phyloP scores from a whole-genome alignment of 2,888 invertebrate genomes.

The Drosophila macrospina region DNA sequence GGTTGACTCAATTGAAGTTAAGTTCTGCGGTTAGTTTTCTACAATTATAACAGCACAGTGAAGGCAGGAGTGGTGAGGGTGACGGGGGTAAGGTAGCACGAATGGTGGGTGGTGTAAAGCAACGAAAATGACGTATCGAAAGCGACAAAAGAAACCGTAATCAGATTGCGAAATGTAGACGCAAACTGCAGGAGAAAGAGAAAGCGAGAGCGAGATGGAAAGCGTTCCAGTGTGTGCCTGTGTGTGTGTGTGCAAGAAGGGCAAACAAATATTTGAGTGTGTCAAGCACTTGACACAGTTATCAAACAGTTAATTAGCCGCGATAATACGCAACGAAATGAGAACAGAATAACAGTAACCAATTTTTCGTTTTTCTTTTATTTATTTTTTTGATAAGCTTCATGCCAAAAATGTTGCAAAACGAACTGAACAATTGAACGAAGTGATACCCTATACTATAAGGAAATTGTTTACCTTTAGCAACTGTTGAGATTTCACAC shows the following conservation, averaged over 20 bases:
- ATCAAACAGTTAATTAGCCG: conserved; percentile 45
- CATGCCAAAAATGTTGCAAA: conserved; percentile 3
- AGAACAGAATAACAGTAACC: neutral
- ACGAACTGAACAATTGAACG: neutral
- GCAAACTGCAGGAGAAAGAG: conserved; percentile 21
- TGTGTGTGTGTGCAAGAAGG: conserved; percentile 31
- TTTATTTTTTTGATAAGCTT: conserved; percentile 19
- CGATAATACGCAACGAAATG: conserved; percentile 28
- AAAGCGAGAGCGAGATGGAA: neutral
- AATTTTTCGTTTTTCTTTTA: too few relatives aligned
- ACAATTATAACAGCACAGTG: neutral
- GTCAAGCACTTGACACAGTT: conserved; percentile 59
- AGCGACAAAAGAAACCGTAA: conserved; percentile 18
- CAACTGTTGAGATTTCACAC: conserved; percentile 43
- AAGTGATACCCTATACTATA: neutral
- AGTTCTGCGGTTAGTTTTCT: conserved; percentile 5
- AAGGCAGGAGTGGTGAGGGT: neutral
- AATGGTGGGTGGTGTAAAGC: conserved; percentile 16
- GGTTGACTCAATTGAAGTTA: conserved; percentile 31
- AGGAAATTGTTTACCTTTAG: neutral
- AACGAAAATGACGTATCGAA: conserved; percentile 56
- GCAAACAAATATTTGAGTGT: conserved; percentile 52
- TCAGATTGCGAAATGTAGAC: conserved; percentile 60
- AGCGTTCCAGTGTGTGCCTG: too few relatives aligned
- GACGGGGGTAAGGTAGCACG: neutral